Evolutionary conservation across 1,140 invertebrate genomes (phyloP).

Genomic region (Aricia agestis): DNA sequence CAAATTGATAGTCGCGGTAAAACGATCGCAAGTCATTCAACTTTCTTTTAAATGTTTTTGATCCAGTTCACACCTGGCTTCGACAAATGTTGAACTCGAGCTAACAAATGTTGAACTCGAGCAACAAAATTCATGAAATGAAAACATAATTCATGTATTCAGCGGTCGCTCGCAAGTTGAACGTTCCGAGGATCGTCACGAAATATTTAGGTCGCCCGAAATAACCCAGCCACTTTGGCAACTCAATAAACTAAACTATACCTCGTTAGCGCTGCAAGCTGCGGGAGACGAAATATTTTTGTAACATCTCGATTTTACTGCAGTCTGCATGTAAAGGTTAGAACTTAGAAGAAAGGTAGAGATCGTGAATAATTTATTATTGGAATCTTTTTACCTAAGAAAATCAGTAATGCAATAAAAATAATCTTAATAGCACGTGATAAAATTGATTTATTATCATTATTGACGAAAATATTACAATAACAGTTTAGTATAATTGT

Average conservation of each 20-base stretch:
- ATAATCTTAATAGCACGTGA: no score
- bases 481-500: not conserved
- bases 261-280: constrained; percentile 7
- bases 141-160: constrained; percentile 10
- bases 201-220: constrained; percentile 72
- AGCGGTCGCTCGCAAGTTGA: constrained; percentile 20
- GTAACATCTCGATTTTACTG: not conserved
- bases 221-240: constrained; percentile 50
- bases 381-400: no score
- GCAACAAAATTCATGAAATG: not conserved
- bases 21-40: not conserved
- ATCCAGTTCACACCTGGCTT: not conserved
- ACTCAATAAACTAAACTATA: constrained; percentile 40
- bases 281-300: not conserved
- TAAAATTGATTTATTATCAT: no score
- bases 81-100: not conserved
- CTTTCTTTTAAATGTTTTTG: not conserved
- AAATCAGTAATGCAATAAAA: no score
- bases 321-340: not conserved
- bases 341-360: not conserved
- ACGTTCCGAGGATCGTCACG: constrained; percentile 29
- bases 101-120: not conserved
- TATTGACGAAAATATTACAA: not conserved
- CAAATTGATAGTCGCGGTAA: not conserved
- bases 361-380: no score